Evolutionary conservation across 92 coral and sea anemone genomes (phyloP).

Genomic region (Zoanthus solanderi): DNA sequence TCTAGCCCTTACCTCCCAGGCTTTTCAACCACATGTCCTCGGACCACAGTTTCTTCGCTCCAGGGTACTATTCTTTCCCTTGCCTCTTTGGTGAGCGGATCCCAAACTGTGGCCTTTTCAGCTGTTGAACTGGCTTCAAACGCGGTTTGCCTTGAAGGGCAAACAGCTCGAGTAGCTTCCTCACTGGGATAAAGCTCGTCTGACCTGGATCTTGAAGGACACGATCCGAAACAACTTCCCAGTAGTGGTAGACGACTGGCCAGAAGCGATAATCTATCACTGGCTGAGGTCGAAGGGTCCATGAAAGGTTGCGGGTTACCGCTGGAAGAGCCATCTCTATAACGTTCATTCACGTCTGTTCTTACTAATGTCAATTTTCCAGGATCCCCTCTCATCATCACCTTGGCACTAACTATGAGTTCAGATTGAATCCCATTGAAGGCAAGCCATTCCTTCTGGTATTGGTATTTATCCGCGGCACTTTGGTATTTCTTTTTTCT

Average conservation of each 20-base stretch:
- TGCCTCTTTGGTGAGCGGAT: not conserved
- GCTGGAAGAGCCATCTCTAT: not conserved
- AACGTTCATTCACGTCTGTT: not conserved
- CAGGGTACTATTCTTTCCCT: constrained; percentile 14
- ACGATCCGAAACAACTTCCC: constrained; percentile 33
- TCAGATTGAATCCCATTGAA: constrained; percentile 2
- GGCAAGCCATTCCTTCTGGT: constrained; percentile 44
- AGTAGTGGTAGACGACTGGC: constrained; percentile 13
- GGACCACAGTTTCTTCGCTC: not conserved
- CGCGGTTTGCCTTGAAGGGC: constrained; percentile 16
- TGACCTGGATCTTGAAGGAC: constrained; percentile 4
- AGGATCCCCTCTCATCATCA: not conserved
- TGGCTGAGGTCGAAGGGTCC: not conserved
- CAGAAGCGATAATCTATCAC: constrained; percentile 6
- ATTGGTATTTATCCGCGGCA: constrained; percentile 17
- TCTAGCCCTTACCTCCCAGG: constrained; percentile 5
- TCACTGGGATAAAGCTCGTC: not conserved
- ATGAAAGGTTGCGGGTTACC: constrained; percentile 12
- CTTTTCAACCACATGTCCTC: not conserved
- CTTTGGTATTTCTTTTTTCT: not conserved
- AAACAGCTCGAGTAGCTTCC: not conserved
- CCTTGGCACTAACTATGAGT: constrained; percentile 13
- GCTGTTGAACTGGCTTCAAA: constrained; percentile 13
- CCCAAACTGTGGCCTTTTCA: constrained; percentile 40
- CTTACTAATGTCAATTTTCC: not conserved